Evolutionary conservation across 2,113 vertebrate species (phyloP).

Genomic region (Pygathrix nemaeus): DNA sequence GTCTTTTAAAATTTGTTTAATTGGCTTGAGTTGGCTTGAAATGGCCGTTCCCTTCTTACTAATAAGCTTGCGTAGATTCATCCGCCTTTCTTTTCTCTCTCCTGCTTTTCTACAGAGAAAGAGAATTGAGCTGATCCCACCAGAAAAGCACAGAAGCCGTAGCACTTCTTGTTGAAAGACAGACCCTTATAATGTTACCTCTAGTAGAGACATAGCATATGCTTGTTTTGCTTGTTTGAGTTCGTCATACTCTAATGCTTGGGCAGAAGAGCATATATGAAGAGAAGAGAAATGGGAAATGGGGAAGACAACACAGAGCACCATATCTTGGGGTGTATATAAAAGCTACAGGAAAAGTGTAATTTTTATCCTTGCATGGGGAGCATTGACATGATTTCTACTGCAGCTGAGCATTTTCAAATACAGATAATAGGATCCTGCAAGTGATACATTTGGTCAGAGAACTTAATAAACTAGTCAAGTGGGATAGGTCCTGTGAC

Average conservation of each 20-base stretch:
- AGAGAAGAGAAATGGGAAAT: neutral
- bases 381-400: neutral
- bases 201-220: neutral
- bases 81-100: neutral
- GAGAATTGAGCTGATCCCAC: neutral
- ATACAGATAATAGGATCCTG: neutral
- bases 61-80: neutral
- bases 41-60: neutral
- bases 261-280: neutral
- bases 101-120: neutral
- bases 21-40: conserved; percentile 3
- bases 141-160: neutral
- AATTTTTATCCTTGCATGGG: neutral
- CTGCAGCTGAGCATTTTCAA: neutral
- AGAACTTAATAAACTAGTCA: neutral
- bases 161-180: neutral
- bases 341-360: neutral
- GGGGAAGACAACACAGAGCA: neutral
- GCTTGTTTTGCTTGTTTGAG: neutral
- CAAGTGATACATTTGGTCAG: neutral
- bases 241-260: neutral
- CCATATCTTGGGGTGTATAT: neutral
- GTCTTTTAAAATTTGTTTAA: neutral
- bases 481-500: neutral
- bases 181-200: neutral